phyloP scores from a whole-genome alignment of 1,140 invertebrate genomes.

The Calosoma granatense region DNA sequence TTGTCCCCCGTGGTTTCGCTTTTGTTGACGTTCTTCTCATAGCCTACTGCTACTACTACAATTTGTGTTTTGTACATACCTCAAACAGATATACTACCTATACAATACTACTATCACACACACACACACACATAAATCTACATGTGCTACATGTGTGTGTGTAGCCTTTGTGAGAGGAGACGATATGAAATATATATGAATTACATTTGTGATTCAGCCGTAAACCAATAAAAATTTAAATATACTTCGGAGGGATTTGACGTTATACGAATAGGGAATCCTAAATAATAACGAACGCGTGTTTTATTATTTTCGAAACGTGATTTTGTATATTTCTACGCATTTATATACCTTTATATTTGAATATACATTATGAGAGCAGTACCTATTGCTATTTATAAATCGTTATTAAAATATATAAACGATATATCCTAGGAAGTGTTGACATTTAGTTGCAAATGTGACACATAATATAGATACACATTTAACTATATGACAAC shows the following conservation, averaged over 20 bases:
- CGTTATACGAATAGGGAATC: too few species aligned
- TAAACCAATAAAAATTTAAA: slow-evolving; percentile 8
- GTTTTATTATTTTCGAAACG: not conserved
- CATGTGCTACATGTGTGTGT: too few species aligned
- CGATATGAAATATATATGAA: not conserved
- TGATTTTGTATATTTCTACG: not conserved
- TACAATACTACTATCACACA: slow-evolving; percentile 17
- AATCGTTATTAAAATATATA: too few species aligned
- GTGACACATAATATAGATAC: not conserved
- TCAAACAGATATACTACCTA: slow-evolving; percentile 16
- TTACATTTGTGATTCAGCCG: slow-evolving; percentile 1
- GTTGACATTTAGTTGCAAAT: not conserved
- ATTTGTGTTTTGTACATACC: slow-evolving; percentile 20
- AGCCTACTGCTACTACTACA: slow-evolving; percentile 19
- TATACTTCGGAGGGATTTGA: not conserved
- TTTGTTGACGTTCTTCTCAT: slow-evolving; percentile 18
- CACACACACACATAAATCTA: too few species aligned
- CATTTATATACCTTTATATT: too few species aligned
- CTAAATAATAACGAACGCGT: too few species aligned
- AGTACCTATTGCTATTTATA: too few species aligned
- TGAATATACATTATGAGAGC: too few species aligned
- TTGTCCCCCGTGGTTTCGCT: slow-evolving; percentile 15
- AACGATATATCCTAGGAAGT: too few species aligned
- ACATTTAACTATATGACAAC: too few species aligned
- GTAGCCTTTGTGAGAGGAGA: not conserved